Conservation (phyloP, 2,888 invertebrate species). For the Phymatocera aterrima region DNA sequence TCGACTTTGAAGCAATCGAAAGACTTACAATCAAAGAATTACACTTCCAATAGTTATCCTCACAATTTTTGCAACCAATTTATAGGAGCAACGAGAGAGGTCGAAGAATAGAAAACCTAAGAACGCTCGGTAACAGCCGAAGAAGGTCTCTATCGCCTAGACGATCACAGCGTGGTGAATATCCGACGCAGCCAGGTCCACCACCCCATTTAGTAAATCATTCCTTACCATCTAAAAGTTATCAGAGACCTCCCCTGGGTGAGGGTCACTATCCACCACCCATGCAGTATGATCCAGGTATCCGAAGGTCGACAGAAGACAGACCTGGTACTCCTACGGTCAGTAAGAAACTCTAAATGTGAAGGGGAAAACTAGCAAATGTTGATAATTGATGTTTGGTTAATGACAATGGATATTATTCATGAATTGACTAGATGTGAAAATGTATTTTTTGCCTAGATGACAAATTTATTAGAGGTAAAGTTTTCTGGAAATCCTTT, state of each 20-base stretch:
- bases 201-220: slow-evolving; percentile 65
- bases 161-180: slow-evolving; percentile 67
- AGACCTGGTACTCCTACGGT: slow-evolving; percentile 85
- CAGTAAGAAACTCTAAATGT: slow-evolving; percentile 51
- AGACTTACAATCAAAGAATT: too few relatives aligned
- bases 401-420: too few relatives aligned
- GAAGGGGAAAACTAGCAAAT: neutral
- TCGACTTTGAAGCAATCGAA: too few relatives aligned
- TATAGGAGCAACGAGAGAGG: slow-evolving; percentile 65
- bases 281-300: slow-evolving; percentile 71
- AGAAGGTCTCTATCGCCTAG: slow-evolving; percentile 69
- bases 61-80: too few relatives aligned
- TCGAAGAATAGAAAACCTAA: slow-evolving; percentile 66
- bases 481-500: neutral
- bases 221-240: slow-evolving; percentile 62
- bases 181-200: slow-evolving; percentile 61
- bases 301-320: slow-evolving; percentile 77
- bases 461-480: neutral
- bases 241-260: slow-evolving; percentile 69
- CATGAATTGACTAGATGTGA: too few relatives aligned
- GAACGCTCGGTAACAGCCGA: slow-evolving; percentile 65
- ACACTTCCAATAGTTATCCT: too few relatives aligned
- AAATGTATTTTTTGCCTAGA: too few relatives aligned
- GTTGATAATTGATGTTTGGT: too few relatives aligned
- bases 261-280: slow-evolving; percentile 66